phyloP scores from a whole-genome alignment of 37 sponge, comb jelly and placozoan genomes.

The Mnemiopsis leidyi region DNA sequence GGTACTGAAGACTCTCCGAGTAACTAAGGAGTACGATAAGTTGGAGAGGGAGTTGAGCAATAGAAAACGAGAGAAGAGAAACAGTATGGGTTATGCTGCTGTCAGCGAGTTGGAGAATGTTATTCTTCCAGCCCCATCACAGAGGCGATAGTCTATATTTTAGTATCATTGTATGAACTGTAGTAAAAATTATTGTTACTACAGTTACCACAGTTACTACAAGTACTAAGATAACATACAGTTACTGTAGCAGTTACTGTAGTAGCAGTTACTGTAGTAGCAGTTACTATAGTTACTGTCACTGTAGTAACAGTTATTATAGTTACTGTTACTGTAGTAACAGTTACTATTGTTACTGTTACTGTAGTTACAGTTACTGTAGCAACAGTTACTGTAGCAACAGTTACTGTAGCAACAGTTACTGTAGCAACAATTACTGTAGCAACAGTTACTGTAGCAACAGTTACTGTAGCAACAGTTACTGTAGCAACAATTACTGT shows the following conservation, averaged over 20 bases:
- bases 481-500: too few species aligned
- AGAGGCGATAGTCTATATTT: too few species aligned
- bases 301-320: not conserved
- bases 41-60: constrained; percentile 25
- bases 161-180: too few species aligned
- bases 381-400: too few species aligned
- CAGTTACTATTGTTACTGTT: not conserved
- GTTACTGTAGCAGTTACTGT: not conserved
- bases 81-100: constrained; percentile 2
- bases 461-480: too few species aligned
- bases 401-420: too few species aligned
- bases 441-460: too few species aligned
- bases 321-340: not conserved
- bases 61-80: constrained; percentile 25
- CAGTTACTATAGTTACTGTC: not conserved
- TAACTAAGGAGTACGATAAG: constrained; percentile 60
- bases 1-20: constrained; percentile 44
- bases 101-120: not conserved
- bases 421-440: too few species aligned
- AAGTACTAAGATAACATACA: too few species aligned
- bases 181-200: too few species aligned
- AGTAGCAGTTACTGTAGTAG: not conserved
- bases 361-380: not conserved
- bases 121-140: not conserved
- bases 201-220: too few species aligned